These are phyloP conservation scores for Papilio machaon DNA, from an alignment of 1,140 invertebrate species.

Conservation along the genomic window DNA sequence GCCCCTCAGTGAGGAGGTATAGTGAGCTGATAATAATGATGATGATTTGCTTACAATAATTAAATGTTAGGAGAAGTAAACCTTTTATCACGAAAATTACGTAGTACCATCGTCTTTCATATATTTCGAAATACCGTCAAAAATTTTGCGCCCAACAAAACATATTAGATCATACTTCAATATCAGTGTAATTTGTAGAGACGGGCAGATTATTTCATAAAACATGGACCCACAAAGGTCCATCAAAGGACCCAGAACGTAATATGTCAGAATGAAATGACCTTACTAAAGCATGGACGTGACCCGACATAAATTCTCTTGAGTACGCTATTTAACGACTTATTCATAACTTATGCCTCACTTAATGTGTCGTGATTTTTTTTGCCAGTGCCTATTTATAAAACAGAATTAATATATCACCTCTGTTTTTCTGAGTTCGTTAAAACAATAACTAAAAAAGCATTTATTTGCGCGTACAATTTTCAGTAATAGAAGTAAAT, in stretches of 20 bases:
- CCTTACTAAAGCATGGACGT: constrained; percentile 34
- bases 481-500: too few species aligned
- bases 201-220: constrained; percentile 20
- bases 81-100: not conserved
- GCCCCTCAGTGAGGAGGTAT: too few species aligned
- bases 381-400: not conserved
- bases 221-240: constrained; percentile 29
- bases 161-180: not conserved
- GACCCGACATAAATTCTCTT: constrained; percentile 21
- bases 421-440: not conserved
- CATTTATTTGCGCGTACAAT: too few species aligned
- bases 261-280: constrained; percentile 35
- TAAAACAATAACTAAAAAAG: not conserved
- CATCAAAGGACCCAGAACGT: constrained; percentile 31
- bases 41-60: too few species aligned
- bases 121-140: not conserved
- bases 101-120: not conserved
- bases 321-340: constrained; percentile 26
- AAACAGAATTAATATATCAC: not conserved
- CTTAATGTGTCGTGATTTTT: constrained; percentile 19
- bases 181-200: constrained; percentile 6
- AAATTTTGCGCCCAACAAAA: not conserved
- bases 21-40: too few species aligned
- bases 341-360: constrained; percentile 14
- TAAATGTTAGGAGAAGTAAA: too few species aligned